phyloP scores from a whole-genome alignment of 2,888 invertebrate genomes.

The Drosophila rellima region DNA sequence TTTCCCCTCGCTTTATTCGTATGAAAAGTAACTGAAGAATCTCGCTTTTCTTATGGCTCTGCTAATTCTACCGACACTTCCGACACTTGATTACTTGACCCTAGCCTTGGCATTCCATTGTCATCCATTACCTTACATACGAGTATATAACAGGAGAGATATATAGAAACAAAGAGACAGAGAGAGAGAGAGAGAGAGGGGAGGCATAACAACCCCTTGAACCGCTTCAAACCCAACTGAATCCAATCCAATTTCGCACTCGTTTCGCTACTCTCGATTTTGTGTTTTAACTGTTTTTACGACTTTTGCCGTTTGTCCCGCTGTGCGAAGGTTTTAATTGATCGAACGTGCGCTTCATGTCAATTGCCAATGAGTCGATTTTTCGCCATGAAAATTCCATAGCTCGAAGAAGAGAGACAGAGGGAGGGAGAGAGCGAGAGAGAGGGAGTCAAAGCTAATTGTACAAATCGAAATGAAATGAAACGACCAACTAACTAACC shows the following conservation, averaged over 20 bases:
- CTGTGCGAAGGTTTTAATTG: slow-evolving; percentile 76
- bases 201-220: slow-evolving; percentile 37
- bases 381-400: slow-evolving; percentile 50
- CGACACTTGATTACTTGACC: slow-evolving; percentile 33
- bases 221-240: slow-evolving; percentile 34
- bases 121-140: slow-evolving; percentile 28
- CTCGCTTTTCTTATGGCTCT: background rate
- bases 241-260: slow-evolving; percentile 57
- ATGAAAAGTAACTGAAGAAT: background rate
- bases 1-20: background rate
- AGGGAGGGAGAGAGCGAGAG: background rate
- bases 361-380: slow-evolving; percentile 61
- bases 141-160: background rate
- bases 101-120: slow-evolving; percentile 45
- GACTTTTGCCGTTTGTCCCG: slow-evolving; percentile 37
- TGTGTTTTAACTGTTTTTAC: slow-evolving; percentile 3
- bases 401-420: slow-evolving; percentile 11
- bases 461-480: slow-evolving; percentile 31
- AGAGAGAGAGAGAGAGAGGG: background rate
- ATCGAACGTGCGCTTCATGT: slow-evolving; percentile 76
- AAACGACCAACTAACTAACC: slow-evolving; percentile 32
- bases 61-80: slow-evolving; percentile 17
- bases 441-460: slow-evolving; percentile 25
- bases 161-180: background rate
- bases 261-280: slow-evolving; percentile 30